Conservation (phyloP, 1,140 invertebrate genomes). For the Pogonomyrmex barbatus region DNA sequence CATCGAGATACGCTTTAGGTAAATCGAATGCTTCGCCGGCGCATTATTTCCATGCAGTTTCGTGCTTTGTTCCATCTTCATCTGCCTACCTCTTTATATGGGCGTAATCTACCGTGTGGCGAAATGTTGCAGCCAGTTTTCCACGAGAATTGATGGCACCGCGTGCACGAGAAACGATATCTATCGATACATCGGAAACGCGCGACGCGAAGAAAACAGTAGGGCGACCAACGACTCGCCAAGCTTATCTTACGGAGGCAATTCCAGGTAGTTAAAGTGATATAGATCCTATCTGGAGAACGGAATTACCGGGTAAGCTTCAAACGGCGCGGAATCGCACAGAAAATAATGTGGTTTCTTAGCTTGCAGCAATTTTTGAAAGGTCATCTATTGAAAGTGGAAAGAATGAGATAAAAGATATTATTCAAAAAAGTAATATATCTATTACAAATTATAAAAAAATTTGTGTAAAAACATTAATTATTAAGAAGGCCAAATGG, state of each 20-base stretch:
- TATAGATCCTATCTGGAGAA: conserved; percentile 27
- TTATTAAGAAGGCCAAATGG: background rate
- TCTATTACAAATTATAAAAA: background rate
- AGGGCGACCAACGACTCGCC: conserved; percentile 24
- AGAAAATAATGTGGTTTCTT: background rate
- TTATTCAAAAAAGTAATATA: background rate
- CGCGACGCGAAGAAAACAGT: conserved; percentile 36
- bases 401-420: background rate
- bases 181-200: conserved; percentile 52
- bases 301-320: conserved; percentile 4
- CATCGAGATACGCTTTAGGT: background rate
- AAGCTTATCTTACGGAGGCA: conserved; percentile 50
- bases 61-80: conserved; percentile 59
- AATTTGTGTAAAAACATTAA: background rate
- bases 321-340: background rate
- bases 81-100: conserved; percentile 49
- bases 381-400: background rate
- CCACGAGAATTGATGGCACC: conserved; percentile 43
- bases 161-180: conserved; percentile 48
- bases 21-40: conserved; percentile 38
- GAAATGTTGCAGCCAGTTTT: conserved; percentile 49
- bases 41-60: conserved; percentile 57
- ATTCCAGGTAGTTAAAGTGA: conserved; percentile 57
- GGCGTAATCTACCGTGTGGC: conserved; percentile 47
- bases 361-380: background rate